A percentile compares a stretch with the other conserved stretches of the same genome.
phyloP scores from a whole-genome alignment of 1,140 invertebrate species.

The Popillia japonica region DNA sequence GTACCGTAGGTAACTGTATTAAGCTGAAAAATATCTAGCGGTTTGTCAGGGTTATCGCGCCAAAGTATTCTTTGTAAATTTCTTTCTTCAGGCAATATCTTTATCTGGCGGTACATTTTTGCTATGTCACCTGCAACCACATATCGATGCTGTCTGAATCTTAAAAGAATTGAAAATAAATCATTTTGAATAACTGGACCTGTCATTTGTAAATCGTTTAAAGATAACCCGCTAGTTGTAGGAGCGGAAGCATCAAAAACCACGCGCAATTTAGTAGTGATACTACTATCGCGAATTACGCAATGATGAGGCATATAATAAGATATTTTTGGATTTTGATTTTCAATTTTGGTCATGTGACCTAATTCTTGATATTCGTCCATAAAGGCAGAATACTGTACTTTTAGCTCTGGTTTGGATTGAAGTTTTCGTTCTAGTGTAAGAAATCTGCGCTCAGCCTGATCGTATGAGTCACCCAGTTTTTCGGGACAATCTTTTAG shows the following conservation, averaged over 20 bases:
- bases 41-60: neutral
- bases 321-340: neutral
- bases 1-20: constrained; percentile 57
- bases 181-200: constrained; percentile 58
- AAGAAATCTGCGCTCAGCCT: neutral
- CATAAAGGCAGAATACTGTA: neutral
- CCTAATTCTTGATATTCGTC: constrained; percentile 6
- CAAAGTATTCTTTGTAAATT: neutral
- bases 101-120: constrained; percentile 2
- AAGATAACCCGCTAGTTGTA: constrained; percentile 51
- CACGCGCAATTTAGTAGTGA: constrained; percentile 55
- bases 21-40: neutral
- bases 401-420: neutral
- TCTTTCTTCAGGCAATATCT: neutral
- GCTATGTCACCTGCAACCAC: neutral
- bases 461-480: neutral
- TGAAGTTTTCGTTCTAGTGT: neutral
- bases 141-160: neutral
- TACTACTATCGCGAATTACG: constrained; percentile 51
- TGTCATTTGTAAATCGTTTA: constrained; percentile 55
- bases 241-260: constrained; percentile 58
- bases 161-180: constrained; percentile 50
- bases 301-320: constrained; percentile 60
- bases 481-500: neutral
- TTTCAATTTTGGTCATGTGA: constrained; percentile 23